These are phyloP conservation scores for Nothocercus nigrocapillus DNA, from an alignment of 2,113 vertebrate genomes.

Conservation along the genomic window DNA sequence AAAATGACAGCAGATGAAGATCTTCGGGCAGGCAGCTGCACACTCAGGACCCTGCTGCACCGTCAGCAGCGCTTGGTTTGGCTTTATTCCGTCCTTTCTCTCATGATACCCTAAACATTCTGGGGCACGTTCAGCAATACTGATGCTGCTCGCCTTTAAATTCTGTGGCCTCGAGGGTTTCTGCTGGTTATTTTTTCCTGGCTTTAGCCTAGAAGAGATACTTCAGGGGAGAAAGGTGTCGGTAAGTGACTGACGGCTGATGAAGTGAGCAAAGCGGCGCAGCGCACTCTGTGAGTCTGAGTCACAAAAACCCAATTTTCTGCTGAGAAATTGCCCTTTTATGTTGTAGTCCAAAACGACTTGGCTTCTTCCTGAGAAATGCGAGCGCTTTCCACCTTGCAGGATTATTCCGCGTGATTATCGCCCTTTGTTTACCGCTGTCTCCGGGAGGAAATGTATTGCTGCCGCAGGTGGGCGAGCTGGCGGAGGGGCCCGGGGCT, in stretches of 20 bases:
- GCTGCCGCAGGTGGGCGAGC: too few relatives aligned
- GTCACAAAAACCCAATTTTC: slow-evolving; percentile 46
- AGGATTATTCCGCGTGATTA: slow-evolving; percentile 49
- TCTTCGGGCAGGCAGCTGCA: too few relatives aligned
- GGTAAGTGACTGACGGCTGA: neutral
- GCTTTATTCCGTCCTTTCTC: neutral
- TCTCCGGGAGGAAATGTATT: slow-evolving; percentile 43
- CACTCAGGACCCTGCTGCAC: too few relatives aligned
- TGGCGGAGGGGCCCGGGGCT: too few relatives aligned
- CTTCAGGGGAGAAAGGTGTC: neutral
- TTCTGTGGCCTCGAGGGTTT: neutral
- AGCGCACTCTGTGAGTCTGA: neutral
- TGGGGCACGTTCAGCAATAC: neutral
- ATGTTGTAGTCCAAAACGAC: slow-evolving; percentile 22
- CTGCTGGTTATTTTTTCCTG: neutral
- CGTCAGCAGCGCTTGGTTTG: too few relatives aligned
- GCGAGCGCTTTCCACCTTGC: slow-evolving; percentile 6
- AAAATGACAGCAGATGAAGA: too few relatives aligned
- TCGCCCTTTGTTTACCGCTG: slow-evolving; percentile 59
- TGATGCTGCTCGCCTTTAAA: neutral
- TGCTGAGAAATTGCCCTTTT: slow-evolving; percentile 60
- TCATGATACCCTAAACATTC: neutral
- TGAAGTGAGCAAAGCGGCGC: slow-evolving; percentile 8
- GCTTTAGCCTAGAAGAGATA: neutral
- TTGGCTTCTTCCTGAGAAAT: slow-evolving; percentile 41